A percentile compares a stretch with the other conserved stretches of the same genome.
Conservation (phyloP, 2,797 vertebrate genomes). For the Rhyacichthys aspro region DNA sequence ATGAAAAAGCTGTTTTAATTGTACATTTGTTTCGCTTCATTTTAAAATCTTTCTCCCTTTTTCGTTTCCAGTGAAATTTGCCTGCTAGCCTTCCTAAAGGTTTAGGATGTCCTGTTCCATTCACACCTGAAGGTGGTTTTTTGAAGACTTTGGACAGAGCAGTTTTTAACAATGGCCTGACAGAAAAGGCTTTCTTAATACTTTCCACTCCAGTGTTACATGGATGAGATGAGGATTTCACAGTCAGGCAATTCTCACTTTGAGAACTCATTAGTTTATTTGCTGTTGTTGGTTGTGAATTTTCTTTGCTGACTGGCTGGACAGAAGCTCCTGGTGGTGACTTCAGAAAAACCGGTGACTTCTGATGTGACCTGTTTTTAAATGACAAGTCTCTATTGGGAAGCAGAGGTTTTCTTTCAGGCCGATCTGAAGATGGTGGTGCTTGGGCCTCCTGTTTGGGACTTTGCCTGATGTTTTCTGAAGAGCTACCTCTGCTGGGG, state of each 20-base stretch:
- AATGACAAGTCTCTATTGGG: constrained; percentile 67
- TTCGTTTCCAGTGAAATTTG: constrained; percentile 61
- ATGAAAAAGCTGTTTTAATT: constrained; percentile 79
- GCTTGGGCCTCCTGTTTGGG: constrained; percentile 43
- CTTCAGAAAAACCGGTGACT: constrained; percentile 21
- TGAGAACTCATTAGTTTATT: constrained; percentile 58
- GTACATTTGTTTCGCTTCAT: constrained; percentile 55
- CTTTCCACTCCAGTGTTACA: constrained; percentile 56
- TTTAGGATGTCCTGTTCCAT: constrained; percentile 64
- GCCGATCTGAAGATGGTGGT: constrained; percentile 39
- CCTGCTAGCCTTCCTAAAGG: constrained; percentile 54
- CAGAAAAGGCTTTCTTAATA: constrained; percentile 65
- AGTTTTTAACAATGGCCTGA: constrained; percentile 72
- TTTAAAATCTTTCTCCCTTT: constrained; percentile 54
- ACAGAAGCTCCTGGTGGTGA: constrained; percentile 40
- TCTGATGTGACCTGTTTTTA: constrained; percentile 59
- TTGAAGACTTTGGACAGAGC: constrained; percentile 77
- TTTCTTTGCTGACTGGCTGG: constrained; percentile 58
- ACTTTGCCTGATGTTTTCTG: constrained; percentile 56
- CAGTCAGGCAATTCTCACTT: constrained; percentile 30
- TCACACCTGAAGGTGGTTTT: constrained; percentile 70
- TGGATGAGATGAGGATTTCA: constrained; percentile 52
- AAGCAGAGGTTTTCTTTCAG: constrained; percentile 69
- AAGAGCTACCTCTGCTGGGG: constrained; percentile 43
- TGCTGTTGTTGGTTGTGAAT: constrained; percentile 57